phyloP scores from a whole-genome alignment of 2,888 invertebrate genomes.

The Cephus pygmeus region DNA sequence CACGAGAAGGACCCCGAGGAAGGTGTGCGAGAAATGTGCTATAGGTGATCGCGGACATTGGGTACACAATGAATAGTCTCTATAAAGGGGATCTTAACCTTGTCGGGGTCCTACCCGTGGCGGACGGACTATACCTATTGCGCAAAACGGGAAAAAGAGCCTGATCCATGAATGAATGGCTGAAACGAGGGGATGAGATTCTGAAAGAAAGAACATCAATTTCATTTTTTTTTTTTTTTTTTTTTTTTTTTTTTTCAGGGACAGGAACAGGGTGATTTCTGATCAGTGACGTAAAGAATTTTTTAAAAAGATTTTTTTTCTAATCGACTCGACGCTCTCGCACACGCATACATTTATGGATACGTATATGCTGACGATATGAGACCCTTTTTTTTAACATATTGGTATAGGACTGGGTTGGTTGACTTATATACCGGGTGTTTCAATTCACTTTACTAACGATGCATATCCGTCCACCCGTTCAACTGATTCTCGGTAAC shows the following conservation, averaged over 20 bases:
- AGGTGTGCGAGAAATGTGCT: background rate
- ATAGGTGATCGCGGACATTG: background rate
- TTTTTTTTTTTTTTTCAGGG: background rate
- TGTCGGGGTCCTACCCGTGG: slow-evolving; percentile 44
- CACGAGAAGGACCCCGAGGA: slow-evolving; percentile 47
- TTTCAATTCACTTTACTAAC: background rate
- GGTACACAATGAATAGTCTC: background rate
- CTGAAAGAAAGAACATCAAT: slow-evolving; percentile 65
- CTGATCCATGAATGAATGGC: slow-evolving; percentile 66
- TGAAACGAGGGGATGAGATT: slow-evolving; percentile 65
- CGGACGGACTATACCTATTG: slow-evolving; percentile 61
- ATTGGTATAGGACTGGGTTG: background rate
- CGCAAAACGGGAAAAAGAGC: slow-evolving; percentile 66
- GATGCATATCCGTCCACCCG: background rate
- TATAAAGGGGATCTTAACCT: background rate
- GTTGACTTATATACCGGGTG: background rate
- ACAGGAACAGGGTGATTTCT: background rate
- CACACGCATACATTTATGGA: slow-evolving; percentile 6
- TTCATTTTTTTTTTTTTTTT: slow-evolving; percentile 52
- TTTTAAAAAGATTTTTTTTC: background rate
- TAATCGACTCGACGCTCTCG: slow-evolving; percentile 6
- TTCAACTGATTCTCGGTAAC: background rate
- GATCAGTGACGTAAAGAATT: background rate
- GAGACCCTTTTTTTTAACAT: background rate
- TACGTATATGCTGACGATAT: too few relatives aligned